phyloP scores from a whole-genome alignment of 2,797 vertebrate genomes.

The Leucoraja ocellata region DNA sequence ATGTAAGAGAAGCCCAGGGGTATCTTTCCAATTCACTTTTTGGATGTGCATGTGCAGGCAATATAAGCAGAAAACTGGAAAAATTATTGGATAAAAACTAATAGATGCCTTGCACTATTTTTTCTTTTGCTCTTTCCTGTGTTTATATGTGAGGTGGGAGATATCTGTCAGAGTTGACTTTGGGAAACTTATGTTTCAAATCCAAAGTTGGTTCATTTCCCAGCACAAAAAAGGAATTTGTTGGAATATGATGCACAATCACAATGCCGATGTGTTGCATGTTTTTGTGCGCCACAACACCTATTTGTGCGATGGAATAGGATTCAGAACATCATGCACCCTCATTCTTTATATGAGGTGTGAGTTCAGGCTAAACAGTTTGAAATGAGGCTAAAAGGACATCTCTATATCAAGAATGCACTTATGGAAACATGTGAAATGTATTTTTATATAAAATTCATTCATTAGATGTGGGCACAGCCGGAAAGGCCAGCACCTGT shows the following conservation, averaged over 20 bases:
- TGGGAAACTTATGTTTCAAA: not conserved
- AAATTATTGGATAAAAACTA: not conserved
- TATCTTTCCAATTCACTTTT: not conserved
- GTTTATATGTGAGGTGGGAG: not conserved
- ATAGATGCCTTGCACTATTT: not conserved
- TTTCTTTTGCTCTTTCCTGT: not conserved
- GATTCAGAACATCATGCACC: not conserved
- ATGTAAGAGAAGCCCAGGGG: not conserved
- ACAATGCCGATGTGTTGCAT: not conserved
- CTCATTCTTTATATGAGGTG: not conserved
- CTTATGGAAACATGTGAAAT: not conserved
- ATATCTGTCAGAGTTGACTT: not conserved
- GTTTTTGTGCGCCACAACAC: not conserved
- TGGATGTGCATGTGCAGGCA: not conserved
- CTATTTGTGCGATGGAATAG: not conserved
- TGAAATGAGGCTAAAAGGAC: not conserved
- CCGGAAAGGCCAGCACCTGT: too few relatives aligned
- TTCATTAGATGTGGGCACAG: too few relatives aligned
- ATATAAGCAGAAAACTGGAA: not conserved
- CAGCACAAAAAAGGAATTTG: not conserved
- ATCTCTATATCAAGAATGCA: not conserved
- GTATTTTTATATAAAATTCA: too few relatives aligned
- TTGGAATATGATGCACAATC: not conserved
- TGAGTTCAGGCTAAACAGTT: not conserved
- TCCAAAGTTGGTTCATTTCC: not conserved